Base-by-base conservation (phyloP, 2,113 vertebrate species). In the Puffinus mauretanicus region DNA sequence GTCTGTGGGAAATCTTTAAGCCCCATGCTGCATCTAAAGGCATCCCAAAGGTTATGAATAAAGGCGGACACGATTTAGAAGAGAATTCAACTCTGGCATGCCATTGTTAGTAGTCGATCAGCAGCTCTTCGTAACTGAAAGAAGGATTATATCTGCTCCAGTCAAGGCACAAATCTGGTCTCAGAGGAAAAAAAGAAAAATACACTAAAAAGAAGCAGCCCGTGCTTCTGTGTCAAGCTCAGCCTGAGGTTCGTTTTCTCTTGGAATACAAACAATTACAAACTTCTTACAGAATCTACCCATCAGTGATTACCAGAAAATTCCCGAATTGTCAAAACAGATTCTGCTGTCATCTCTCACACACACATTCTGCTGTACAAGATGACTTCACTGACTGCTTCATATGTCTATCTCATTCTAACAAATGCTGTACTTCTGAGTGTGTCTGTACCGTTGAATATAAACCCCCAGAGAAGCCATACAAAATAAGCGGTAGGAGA, bases 1-100 rank as follows among this genome's bases (percentile, higher is more conserved):
- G 78, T 38, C 69, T 78, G 58, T 93, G 71, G 75, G 88, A 94
- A 93, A 93, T 72, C 36, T 94, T 75, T 69, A 77, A 82, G 42
- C 20, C 20, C 40, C 36, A 38, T 25, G 32, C 58, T 36, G 32
- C 91, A 92, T 38, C 36, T 91, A 49, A 92, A 82, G 0, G 2
- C 55, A 72, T 87, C 66, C 42, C 71, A 69, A 42, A 82, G 51
- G 80, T 91, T 79, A 64, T 34, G 67, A 94, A 72, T 69, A 69
- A 82, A 79, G 27, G 85, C 3, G 0, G 60, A 51, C 21, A 62
- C 0, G 0, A 92, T 73, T 93, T 58, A 70, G 42, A 86, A 64
- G 18, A 58, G 13, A 94, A 87, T 76, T 82, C n/a, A 95, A 6
- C 52, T 49, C 83, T 40, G 22, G 36, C 29, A 36, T n/a, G 46